Conservation (phyloP, 2,888 invertebrate species). For the Aspidiotus rigidus region DNA sequence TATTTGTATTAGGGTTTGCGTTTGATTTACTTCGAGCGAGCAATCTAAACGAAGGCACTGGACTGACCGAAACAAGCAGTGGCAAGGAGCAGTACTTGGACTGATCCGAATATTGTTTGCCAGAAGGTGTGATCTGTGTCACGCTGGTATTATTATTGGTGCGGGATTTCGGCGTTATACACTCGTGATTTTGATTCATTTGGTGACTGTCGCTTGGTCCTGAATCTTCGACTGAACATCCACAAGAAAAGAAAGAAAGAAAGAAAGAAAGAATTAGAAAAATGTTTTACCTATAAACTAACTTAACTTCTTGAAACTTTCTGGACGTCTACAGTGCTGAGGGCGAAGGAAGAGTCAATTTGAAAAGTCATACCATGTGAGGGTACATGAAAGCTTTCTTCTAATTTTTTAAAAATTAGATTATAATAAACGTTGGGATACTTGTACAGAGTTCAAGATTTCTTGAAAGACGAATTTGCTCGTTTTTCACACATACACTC, state of each 20-base stretch:
- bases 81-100: conserved; percentile 47
- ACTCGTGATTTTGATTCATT: conserved; percentile 19
- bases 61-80: conserved; percentile 52
- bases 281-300: background rate
- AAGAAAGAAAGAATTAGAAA: conserved; percentile 14
- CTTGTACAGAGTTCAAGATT: conserved; percentile 19
- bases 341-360: too few species aligned
- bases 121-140: conserved; percentile 20
- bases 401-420: conserved; percentile 20
- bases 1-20: conserved; percentile 43
- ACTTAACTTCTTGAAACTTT: too few species aligned
- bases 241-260: too few species aligned
- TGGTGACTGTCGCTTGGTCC: conserved; percentile 31
- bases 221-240: conserved; percentile 14
- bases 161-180: background rate
- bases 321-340: too few species aligned
- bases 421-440: conserved; percentile 22
- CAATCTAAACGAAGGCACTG: conserved; percentile 45
- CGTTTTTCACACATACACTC: background rate
- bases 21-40: conserved; percentile 46
- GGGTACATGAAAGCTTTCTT: background rate
- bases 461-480: background rate
- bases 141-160: conserved; percentile 20
- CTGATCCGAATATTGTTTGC: background rate
- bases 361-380: too few species aligned